Conservation (phyloP, 2,888 invertebrate genomes). For the Stenodema calcarata region DNA sequence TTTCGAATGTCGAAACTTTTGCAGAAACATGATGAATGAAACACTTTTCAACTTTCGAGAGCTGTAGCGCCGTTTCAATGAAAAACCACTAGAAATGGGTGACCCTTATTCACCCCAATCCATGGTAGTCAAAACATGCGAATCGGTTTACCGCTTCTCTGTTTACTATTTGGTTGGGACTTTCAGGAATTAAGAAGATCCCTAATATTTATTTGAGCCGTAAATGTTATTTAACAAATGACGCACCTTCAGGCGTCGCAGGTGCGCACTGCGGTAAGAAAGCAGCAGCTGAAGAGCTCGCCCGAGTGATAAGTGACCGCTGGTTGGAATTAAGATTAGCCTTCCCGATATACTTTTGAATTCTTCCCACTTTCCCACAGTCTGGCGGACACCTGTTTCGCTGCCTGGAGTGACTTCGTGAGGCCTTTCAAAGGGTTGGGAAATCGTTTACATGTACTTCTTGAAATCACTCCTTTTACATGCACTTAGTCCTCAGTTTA, state of each 20-base stretch:
- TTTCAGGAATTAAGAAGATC: background rate
- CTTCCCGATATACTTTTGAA: constrained; percentile 19
- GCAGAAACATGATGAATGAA: too few species aligned
- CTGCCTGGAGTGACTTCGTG: background rate
- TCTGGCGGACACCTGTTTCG: constrained; percentile 8
- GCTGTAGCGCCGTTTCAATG: too few species aligned
- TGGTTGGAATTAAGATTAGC: constrained; percentile 38
- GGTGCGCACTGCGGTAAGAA: constrained; percentile 1
- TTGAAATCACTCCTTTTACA: background rate
- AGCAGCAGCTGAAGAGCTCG: background rate
- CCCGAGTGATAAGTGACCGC: constrained; percentile 16
- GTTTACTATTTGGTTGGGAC: too few species aligned
- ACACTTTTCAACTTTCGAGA: too few species aligned
- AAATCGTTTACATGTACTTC: background rate
- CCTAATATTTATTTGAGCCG: background rate
- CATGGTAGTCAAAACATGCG: too few species aligned
- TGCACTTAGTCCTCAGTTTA: background rate
- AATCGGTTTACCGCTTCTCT: too few species aligned
- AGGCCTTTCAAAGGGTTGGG: background rate
- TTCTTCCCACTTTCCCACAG: constrained; percentile 37
- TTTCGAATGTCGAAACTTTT: too few species aligned
- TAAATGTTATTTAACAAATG: background rate
- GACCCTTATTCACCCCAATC: too few species aligned
- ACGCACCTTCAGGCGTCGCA: background rate
- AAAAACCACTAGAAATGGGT: too few species aligned